A percentile compares a stretch with the other conserved stretches of the same genome.
phyloP scores from a whole-genome alignment of 1,140 invertebrate species.

The Phymastichus coffea region DNA sequence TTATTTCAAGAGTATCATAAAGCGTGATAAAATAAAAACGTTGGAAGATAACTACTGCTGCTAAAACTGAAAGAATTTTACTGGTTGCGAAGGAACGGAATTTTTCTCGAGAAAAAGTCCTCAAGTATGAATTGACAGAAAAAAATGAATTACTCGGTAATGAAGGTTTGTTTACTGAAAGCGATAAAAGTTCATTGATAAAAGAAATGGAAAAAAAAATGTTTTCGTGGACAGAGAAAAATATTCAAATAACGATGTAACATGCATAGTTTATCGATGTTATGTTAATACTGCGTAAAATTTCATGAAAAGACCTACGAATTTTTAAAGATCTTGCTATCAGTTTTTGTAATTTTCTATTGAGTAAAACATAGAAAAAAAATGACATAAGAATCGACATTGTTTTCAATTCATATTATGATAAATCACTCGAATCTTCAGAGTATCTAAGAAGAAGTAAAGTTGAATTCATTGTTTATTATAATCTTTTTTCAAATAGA shows the following conservation, averaged over 20 bases:
- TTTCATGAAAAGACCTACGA: background rate
- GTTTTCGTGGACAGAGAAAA: background rate
- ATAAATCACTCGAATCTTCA: background rate
- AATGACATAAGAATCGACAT: conserved; percentile 17
- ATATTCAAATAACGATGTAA: background rate
- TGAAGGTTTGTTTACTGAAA: conserved; percentile 1
- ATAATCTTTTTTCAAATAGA: background rate
- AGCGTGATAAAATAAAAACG: background rate
- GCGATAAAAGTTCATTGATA: background rate
- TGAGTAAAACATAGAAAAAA: background rate
- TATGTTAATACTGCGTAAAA: background rate
- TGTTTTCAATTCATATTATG: conserved; percentile 17
- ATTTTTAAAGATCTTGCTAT: background rate
- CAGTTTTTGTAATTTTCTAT: background rate
- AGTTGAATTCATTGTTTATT: background rate
- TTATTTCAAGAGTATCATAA: background rate
- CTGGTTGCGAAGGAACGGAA: background rate
- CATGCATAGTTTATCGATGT: background rate
- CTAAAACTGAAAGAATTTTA: conserved; percentile 1
- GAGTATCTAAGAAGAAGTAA: conserved; percentile 4
- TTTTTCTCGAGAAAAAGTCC: background rate
- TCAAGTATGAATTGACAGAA: background rate
- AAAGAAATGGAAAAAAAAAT: background rate
- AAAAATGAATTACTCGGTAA: conserved; percentile 1
- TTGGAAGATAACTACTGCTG: background rate